Percentiles rank a stretch among this genome's conserved stretches.
Conservation (phyloP, 2,797 vertebrate species). For the Typhlichthys eigenmanni region DNA sequence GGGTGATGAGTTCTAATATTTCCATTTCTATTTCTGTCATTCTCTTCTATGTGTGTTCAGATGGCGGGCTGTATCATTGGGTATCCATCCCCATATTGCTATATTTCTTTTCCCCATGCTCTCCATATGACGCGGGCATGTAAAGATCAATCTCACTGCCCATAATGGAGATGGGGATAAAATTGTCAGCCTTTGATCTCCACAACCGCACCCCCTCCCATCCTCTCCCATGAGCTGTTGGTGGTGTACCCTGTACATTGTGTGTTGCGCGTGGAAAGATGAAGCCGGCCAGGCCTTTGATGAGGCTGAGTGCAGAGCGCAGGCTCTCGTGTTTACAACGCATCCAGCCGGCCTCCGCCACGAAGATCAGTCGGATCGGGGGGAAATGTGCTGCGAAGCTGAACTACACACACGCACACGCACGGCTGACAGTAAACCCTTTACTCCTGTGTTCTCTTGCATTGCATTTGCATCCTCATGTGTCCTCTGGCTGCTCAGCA, state of each 20-base stretch:
- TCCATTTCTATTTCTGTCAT: conserved; percentile 9
- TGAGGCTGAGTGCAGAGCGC: conserved; percentile 33
- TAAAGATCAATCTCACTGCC: conserved; percentile 29
- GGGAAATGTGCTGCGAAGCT: conserved; percentile 8
- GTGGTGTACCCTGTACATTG: neutral
- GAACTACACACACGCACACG: neutral
- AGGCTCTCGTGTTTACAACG: conserved; percentile 28
- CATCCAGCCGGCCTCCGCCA: conserved; percentile 25
- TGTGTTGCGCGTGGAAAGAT: conserved; percentile 19
- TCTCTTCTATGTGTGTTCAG: conserved; percentile 10
- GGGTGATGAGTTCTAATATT: no score
- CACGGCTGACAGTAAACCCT: neutral
- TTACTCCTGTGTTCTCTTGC: conserved; percentile 3
- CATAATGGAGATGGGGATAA: conserved; percentile 31
- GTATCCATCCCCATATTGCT: conserved; percentile 23
- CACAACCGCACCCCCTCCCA: conserved; percentile 36
- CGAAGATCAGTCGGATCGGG: conserved; percentile 17
- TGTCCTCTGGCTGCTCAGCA: conserved; percentile 25
- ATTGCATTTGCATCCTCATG: conserved; percentile 30
- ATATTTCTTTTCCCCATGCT: conserved; percentile 35
- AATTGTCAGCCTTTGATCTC: conserved; percentile 51
- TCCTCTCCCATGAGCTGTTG: conserved; percentile 1
- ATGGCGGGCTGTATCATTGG: no score
- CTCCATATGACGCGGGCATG: conserved; percentile 17
- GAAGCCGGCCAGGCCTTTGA: conserved; percentile 46